Base-by-base conservation (phyloP, 2,113 vertebrate species). In the Lasiurus cinereus region DNA sequence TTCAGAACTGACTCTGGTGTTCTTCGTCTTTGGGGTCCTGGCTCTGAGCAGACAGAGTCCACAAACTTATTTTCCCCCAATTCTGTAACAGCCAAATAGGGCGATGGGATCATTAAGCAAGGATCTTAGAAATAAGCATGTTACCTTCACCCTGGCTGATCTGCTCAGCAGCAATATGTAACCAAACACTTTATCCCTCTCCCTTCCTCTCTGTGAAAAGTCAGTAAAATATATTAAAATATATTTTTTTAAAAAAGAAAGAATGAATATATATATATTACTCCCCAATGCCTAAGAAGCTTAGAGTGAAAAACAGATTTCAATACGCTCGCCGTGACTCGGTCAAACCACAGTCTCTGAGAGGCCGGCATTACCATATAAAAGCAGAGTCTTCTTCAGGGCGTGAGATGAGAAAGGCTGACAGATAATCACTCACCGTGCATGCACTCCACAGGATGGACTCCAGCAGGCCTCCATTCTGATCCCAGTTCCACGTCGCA, bases 101-200 rank as follows among this genome's bases (percentile, higher is more conserved):
- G 0, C 39, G 36, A 15, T 72, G 0, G 1, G 50, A 31, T 24
- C 50, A 50, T 39, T 69, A 88, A 79, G 14, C 21, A 91, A 76
- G 31, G 22, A 36, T 27, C 31, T 94, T 90, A 36, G 76, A 73
- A 59, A 1, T 8, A 78, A 86, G 18, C 19, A 52, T 91, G 74
- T 80, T 96, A 0, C 0, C 72, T 54, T 19, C 50, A 52, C 16
- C 52, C 52, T 19, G 52, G 18, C 18, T 54, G 52, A 54, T 19
- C 52, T 97, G 93, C 94, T 77, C 94, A 80, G 33, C 77, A 92
- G 13, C 98, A 97, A 96, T 0, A 19, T 2, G 56, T n/a, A n/a
- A n/a, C n/a, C n/a, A n/a, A 39, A 39, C 39, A 39, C 39, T 39
- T 39, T 39, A 39, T 39, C 39, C 39, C 39, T 39, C 39, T 39